Evolutionary conservation across 2,888 invertebrate species (phyloP).

Genomic region (Limenitis camilla): DNA sequence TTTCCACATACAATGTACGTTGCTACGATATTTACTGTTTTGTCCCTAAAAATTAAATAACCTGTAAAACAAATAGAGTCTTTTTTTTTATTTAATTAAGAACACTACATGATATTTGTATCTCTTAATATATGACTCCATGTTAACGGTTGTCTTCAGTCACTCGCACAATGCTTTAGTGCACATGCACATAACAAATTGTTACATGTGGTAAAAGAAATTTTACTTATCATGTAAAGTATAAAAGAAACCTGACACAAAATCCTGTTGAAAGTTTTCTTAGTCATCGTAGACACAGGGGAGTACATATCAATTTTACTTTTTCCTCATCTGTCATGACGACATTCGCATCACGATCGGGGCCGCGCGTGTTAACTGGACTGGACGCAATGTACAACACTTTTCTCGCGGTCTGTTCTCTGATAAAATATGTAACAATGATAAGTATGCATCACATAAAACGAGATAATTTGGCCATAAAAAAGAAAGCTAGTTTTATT

Average conservation of each 20-base stretch:
- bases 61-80: too few relatives aligned
- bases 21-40: too few relatives aligned
- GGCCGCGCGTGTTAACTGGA: slow-evolving; percentile 60
- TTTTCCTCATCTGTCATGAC: slow-evolving; percentile 61
- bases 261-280: slow-evolving; percentile 68
- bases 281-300: slow-evolving; percentile 45
- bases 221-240: slow-evolving; percentile 24
- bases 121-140: too few relatives aligned
- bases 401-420: slow-evolving; percentile 26
- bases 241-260: slow-evolving; percentile 29
- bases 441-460: slow-evolving; percentile 24
- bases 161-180: too few relatives aligned
- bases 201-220: not conserved
- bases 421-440: slow-evolving; percentile 29
- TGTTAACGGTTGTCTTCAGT: too few relatives aligned
- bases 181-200: not conserved
- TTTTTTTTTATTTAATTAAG: too few relatives aligned
- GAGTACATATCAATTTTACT: slow-evolving; percentile 68
- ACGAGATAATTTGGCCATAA: slow-evolving; percentile 18
- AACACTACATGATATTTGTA: too few relatives aligned
- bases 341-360: slow-evolving; percentile 66
- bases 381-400: slow-evolving; percentile 28
- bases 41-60: too few relatives aligned
- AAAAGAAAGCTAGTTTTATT: slow-evolving; percentile 20
- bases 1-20: too few relatives aligned